Conservation (phyloP, 2,888 invertebrate species). For the Unio delphinus region DNA sequence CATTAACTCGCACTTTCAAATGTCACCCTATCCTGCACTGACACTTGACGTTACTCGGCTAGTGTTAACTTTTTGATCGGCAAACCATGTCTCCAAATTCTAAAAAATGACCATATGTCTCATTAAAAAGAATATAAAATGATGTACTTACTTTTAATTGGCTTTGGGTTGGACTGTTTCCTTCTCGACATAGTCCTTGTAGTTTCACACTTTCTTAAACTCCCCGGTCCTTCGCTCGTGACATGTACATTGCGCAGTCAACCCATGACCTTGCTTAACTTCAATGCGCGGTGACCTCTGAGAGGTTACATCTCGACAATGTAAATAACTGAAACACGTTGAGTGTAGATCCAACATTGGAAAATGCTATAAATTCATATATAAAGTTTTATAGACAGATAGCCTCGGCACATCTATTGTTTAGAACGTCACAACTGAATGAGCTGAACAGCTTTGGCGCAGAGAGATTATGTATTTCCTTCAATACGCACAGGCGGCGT, state of each 20-base stretch:
- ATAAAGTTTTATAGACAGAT: too few relatives aligned
- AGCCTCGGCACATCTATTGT: too few relatives aligned
- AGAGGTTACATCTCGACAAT: slow-evolving; percentile 11
- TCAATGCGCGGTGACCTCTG: slow-evolving; percentile 46
- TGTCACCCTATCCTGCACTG: too few relatives aligned
- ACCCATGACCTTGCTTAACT: slow-evolving; percentile 22
- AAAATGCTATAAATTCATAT: too few relatives aligned
- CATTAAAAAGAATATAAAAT: neutral
- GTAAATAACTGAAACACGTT: slow-evolving; percentile 1
- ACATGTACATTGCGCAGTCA: slow-evolving; percentile 52
- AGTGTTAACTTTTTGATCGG: too few relatives aligned
- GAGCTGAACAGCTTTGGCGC: too few relatives aligned
- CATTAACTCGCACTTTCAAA: too few relatives aligned
- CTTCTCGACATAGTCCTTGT: slow-evolving; percentile 84
- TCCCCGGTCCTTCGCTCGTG: slow-evolving; percentile 34
- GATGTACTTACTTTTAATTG: slow-evolving; percentile 88
- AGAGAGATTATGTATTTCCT: too few relatives aligned
- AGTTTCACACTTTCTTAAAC: slow-evolving; percentile 31
- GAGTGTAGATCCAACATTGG: too few relatives aligned
- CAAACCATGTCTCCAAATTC: neutral
- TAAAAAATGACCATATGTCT: neutral
- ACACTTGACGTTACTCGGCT: too few relatives aligned
- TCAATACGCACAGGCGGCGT: too few relatives aligned
- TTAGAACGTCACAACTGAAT: too few relatives aligned
- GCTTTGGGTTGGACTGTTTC: slow-evolving; percentile 96